Evolutionary conservation across 2,888 invertebrate species (phyloP).

Genomic region (Trissoscelio sp.): DNA sequence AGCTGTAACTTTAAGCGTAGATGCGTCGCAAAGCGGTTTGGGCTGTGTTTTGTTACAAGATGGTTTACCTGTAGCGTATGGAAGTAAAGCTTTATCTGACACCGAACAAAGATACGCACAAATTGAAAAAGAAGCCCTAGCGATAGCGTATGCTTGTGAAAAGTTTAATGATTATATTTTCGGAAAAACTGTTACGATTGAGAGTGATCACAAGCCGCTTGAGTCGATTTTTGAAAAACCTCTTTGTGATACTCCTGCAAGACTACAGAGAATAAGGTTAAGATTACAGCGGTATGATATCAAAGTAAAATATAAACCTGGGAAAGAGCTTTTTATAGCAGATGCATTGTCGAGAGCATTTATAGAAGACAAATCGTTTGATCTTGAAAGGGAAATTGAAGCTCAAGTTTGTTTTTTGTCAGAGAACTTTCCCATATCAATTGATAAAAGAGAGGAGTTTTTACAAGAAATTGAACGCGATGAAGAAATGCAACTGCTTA

Average conservation of each 20-base stretch:
- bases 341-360: not conserved
- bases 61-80: not conserved
- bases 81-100: not conserved
- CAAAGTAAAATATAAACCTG: not conserved
- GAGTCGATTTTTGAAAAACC: not conserved
- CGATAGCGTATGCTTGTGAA: not conserved
- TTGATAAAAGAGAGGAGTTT: not conserved
- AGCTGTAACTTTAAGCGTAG: not conserved
- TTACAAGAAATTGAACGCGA: not conserved
- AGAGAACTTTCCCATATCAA: not conserved
- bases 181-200: not conserved
- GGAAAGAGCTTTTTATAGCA: not conserved
- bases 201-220: not conserved
- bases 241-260: not conserved
- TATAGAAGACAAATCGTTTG: not conserved
- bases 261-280: not conserved
- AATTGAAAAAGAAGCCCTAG: not conserved
- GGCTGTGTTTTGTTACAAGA: not conserved
- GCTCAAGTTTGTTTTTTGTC: conserved; percentile 15
- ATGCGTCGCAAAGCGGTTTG: not conserved
- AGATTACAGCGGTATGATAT: not conserved
- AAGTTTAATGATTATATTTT: not conserved
- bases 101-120: not conserved
- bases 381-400: conserved; percentile 27
- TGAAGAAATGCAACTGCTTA: not conserved